phyloP scores from a whole-genome alignment of 2,888 invertebrate species.

The Carabus problematicus region DNA sequence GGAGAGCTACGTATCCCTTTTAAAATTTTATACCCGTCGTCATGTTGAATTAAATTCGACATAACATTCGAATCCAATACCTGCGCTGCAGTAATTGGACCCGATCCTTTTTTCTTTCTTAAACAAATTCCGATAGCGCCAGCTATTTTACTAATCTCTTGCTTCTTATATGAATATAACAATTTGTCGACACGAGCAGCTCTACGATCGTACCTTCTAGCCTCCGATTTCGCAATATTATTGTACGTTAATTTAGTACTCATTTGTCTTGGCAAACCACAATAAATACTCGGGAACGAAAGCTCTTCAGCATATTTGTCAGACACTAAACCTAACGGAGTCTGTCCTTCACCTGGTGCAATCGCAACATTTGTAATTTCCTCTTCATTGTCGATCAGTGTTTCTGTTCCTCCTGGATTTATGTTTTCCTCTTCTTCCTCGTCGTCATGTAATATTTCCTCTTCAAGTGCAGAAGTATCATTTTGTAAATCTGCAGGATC shows the following conservation, averaged over 20 bases:
- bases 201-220: slow-evolving; percentile 44
- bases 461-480: not conserved
- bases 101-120: slow-evolving; percentile 45
- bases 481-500: not conserved
- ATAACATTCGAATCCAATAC: slow-evolving; percentile 43
- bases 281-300: slow-evolving; percentile 44
- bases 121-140: slow-evolving; percentile 44
- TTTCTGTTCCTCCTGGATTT: slow-evolving; percentile 45
- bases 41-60: slow-evolving; percentile 44
- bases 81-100: slow-evolving; percentile 42
- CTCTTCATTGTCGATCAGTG: slow-evolving; percentile 42
- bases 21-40: slow-evolving; percentile 44
- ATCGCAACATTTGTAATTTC: slow-evolving; percentile 37
- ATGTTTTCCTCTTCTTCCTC: slow-evolving; percentile 20
- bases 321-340: slow-evolving; percentile 44
- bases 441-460: not conserved
- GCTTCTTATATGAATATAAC: slow-evolving; percentile 44
- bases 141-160: slow-evolving; percentile 41
- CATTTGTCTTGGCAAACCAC: slow-evolving; percentile 44
- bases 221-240: slow-evolving; percentile 45
- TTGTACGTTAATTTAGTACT: slow-evolving; percentile 43
- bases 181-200: slow-evolving; percentile 46
- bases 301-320: slow-evolving; percentile 45
- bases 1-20: slow-evolving; percentile 44
- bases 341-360: slow-evolving; percentile 46